phyloP scores from a whole-genome alignment of 2,888 invertebrate genomes.

The Argyra leucocephala region DNA sequence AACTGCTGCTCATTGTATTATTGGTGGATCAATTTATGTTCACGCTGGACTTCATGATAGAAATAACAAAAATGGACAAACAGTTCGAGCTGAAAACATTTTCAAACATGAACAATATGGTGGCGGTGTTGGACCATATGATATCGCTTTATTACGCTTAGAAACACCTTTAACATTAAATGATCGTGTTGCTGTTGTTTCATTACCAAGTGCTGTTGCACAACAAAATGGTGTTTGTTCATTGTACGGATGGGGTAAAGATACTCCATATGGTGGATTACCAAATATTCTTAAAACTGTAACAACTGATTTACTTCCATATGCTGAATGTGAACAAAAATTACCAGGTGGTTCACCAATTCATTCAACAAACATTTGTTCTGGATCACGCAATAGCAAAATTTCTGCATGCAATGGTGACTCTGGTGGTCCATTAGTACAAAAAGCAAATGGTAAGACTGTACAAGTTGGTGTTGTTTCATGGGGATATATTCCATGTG shows the following conservation, averaged over 20 bases:
- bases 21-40: conserved; percentile 26
- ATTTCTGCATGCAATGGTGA: conserved; percentile 44
- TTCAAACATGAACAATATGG: conserved; percentile 32
- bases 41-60: conserved; percentile 42
- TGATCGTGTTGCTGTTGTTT: conserved; percentile 20
- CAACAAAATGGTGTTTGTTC: conserved; percentile 17
- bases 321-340: conserved; percentile 23
- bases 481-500: conserved; percentile 46
- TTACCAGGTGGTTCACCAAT: conserved; percentile 28
- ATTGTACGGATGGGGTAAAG: conserved; percentile 34
- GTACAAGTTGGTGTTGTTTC: conserved; percentile 44
- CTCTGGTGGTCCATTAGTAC: conserved; percentile 38
- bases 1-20: conserved; percentile 40
- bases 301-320: conserved; percentile 19
- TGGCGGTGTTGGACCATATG: conserved; percentile 44
- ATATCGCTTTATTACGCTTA: conserved; percentile 46
- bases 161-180: conserved; percentile 30
- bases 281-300: conserved; percentile 33
- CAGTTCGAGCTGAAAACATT: conserved; percentile 29
- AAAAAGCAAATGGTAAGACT: conserved; percentile 17
- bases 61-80: conserved; percentile 20
- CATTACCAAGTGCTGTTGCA: conserved; percentile 14
- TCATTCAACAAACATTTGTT: conserved; percentile 30
- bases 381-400: conserved; percentile 40
- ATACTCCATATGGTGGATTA: conserved; percentile 27